Evolutionary conservation across 2,888 invertebrate genomes (phyloP).

Genomic region (Pardosa pseudoannulata): DNA sequence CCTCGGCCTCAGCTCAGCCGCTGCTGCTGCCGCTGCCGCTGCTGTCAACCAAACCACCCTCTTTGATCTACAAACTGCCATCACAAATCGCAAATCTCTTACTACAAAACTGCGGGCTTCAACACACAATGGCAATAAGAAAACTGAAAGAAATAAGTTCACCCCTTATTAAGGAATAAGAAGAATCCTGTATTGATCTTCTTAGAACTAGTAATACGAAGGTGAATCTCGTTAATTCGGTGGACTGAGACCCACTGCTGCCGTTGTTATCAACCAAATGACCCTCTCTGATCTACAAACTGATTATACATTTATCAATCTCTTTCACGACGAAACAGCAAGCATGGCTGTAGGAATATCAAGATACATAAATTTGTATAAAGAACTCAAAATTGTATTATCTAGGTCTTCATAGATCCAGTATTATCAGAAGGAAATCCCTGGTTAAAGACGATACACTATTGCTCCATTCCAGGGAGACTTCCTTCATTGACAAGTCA

Average conservation of each 20-base stretch:
- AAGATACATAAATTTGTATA: background rate
- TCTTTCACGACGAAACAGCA: background rate
- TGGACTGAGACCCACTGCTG: background rate
- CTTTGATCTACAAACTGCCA: conserved; percentile 57
- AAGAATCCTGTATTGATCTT: background rate
- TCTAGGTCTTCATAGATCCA: conserved; percentile 37
- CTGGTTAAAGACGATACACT: conserved; percentile 22
- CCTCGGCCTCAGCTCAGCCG: conserved; percentile 66
- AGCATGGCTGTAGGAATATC: background rate
- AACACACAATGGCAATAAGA: conserved; percentile 68
- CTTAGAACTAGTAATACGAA: background rate
- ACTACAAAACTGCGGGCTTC: conserved; percentile 65
- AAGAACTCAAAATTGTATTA: background rate
- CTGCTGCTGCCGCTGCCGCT: conserved; percentile 60
- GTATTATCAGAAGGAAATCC: conserved; percentile 45
- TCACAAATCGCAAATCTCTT: conserved; percentile 66
- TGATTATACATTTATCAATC: background rate
- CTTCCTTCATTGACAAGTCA: background rate
- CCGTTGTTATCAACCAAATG: background rate
- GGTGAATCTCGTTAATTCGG: background rate
- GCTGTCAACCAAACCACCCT: conserved; percentile 61
- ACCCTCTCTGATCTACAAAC: background rate
- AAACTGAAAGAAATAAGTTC: conserved; percentile 64
- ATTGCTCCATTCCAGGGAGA: background rate
- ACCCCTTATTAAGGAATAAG: conserved; percentile 47